Evolutionary conservation across 2,888 invertebrate species (phyloP).

Genomic region (Hanleya hanleyi): DNA sequence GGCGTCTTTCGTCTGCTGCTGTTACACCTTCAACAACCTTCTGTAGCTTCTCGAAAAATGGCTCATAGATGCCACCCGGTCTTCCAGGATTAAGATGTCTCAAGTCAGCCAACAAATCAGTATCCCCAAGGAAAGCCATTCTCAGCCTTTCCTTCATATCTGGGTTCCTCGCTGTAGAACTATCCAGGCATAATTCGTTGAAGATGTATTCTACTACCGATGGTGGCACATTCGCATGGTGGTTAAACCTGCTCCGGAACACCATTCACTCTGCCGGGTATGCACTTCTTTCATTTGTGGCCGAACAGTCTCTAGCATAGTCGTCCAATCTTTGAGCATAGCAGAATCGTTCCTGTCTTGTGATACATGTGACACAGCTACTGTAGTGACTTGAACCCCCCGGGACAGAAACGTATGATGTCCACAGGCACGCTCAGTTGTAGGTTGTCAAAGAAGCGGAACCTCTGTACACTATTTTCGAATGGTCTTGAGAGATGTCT

Average conservation of each 20-base stretch:
- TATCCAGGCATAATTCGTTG: slow-evolving; percentile 29
- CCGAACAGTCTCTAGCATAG: slow-evolving; percentile 9
- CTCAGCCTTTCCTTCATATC: slow-evolving; percentile 27
- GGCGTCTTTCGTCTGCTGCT: no score
- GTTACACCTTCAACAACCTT: no score
- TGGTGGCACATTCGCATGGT: slow-evolving; percentile 23
- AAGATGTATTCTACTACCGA: slow-evolving; percentile 30
- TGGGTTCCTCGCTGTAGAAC: slow-evolving; percentile 20
- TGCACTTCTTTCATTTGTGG: slow-evolving; percentile 27
- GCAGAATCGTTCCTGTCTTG: slow-evolving; percentile 5
- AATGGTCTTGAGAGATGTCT: slow-evolving; percentile 1
- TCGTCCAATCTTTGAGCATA: slow-evolving; percentile 22
- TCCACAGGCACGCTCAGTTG: slow-evolving; percentile 29
- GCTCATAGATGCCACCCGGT: slow-evolving; percentile 15
- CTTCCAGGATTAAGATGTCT: slow-evolving; percentile 32
- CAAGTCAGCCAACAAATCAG: slow-evolving; percentile 25
- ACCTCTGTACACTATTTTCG: slow-evolving; percentile 6
- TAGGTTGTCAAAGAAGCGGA: slow-evolving; percentile 21
- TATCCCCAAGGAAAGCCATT: slow-evolving; percentile 28
- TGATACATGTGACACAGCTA: slow-evolving; percentile 11
- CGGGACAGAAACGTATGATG: slow-evolving; percentile 24
- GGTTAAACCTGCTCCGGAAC: slow-evolving; percentile 20
- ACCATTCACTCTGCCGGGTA: slow-evolving; percentile 25
- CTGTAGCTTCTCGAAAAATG: no score
- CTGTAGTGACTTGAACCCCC: slow-evolving; percentile 23